Base-by-base conservation (phyloP, 2,888 invertebrate genomes). In the Aspidiotus destructor region DNA sequence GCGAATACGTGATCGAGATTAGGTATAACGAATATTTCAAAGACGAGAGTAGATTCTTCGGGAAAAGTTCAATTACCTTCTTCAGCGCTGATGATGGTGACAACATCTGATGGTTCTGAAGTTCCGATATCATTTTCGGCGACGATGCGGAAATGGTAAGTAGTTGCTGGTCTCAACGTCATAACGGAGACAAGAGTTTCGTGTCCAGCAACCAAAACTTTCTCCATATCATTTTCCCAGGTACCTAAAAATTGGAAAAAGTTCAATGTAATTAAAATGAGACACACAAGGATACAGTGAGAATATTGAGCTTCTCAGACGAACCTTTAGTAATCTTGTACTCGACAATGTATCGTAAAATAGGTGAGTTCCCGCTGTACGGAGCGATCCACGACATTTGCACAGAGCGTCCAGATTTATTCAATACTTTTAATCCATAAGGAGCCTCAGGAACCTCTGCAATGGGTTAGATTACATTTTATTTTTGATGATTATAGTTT, bases 61-160 rank as follows among this genome's bases (percentile, higher is more conserved):
- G 16, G 5, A 28, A 5, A 28, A 28, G 5, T 5, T 28, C 28
- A 53, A 58, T 60, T 77, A 80, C 84, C 83, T 83, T 95, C 94
- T 79, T 97, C 96, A 52, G 94, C 92, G 41, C 97, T 97, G 72
- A 94, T 94, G 72, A 96, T 95, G 2, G 90, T 90, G 2, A 95
- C 92, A 2, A 90, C 88, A 75, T 94, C 92, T 0, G 95, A 95
- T 2, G 92, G 90, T 73, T 89, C 89, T 42, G 95, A 94, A n/a
- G 86, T 85, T 67, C 96, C 95, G 71, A 95, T 86, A 78, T 91
- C 91, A 75, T 96, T 96, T 79, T 94, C 92, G 70, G 94, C 94
- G 2, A 93, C 89, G 75, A 96, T 91, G 72, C 93, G 83, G 73
- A 95, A 85, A 76, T 95, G 92, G 76, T 96, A 96, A 0, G 92